Evolutionary conservation across 2,797 vertebrate genomes (phyloP).

Genomic region (Microctenopoma steveboyesi): DNA sequence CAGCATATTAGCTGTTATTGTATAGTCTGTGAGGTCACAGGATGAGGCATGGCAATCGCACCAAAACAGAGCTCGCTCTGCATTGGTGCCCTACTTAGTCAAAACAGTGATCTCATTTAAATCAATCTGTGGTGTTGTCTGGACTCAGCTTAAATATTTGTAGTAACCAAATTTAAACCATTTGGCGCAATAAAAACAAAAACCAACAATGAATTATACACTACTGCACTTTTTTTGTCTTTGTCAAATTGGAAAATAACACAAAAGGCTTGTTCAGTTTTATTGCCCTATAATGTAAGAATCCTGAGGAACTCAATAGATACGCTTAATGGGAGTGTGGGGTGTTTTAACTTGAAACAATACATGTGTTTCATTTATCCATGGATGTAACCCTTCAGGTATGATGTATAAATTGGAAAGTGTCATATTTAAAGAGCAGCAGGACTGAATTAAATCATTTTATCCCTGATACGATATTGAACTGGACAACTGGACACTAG

Average conservation of each 20-base stretch:
- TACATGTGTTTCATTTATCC: neutral
- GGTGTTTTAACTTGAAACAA: neutral
- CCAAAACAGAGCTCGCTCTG: too few species aligned
- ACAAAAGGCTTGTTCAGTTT: neutral
- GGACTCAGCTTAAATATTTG: neutral
- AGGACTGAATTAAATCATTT: neutral
- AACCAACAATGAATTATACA: neutral
- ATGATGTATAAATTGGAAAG: neutral
- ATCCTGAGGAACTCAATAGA: neutral
- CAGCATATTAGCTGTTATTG: too few species aligned
- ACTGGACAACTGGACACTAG: too few species aligned
- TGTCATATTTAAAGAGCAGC: conserved; percentile 2
- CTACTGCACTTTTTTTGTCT: conserved; percentile 2
- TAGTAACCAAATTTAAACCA: neutral
- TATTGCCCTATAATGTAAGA: neutral
- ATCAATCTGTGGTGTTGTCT: too few species aligned
- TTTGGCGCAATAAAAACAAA: conserved; percentile 1
- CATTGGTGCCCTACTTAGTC: too few species aligned
- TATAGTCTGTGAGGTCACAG: neutral
- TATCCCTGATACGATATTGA: neutral
- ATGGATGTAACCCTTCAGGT: neutral
- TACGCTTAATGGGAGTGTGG: neutral
- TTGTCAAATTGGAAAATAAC: neutral
- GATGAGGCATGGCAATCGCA: too few species aligned
- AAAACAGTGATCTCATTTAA: too few species aligned